phyloP scores from a whole-genome alignment of 2,888 invertebrate species.

The Drosophila niveifrons region DNA sequence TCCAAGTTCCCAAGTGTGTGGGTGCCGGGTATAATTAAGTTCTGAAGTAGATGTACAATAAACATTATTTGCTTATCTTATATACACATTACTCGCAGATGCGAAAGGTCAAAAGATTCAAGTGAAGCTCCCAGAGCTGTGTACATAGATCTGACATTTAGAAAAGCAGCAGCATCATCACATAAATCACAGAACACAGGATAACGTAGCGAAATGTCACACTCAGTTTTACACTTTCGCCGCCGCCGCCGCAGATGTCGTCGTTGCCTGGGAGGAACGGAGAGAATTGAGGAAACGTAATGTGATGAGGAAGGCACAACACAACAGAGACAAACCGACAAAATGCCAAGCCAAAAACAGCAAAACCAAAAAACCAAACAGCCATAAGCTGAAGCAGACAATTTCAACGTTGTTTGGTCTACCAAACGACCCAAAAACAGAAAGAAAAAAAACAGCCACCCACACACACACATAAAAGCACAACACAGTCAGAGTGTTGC shows the following conservation, averaged over 20 bases:
- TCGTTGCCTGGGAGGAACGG: background rate
- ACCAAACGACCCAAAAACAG: slow-evolving; percentile 26
- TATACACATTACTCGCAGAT: slow-evolving; percentile 24
- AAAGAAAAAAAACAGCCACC: slow-evolving; percentile 24
- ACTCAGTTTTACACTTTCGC: slow-evolving; percentile 59
- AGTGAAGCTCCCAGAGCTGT: slow-evolving; percentile 25
- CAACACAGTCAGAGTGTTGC: slow-evolving; percentile 40
- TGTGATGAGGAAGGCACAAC: slow-evolving; percentile 1
- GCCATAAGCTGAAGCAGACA: slow-evolving; percentile 56
- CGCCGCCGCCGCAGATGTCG: background rate
- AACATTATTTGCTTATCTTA: slow-evolving; percentile 31
- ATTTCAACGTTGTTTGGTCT: slow-evolving; percentile 37
- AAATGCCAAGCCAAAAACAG: slow-evolving; percentile 41
- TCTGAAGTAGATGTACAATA: slow-evolving; percentile 23
- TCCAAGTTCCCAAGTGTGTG: background rate
- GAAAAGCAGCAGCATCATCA: slow-evolving; percentile 47
- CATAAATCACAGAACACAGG: slow-evolving; percentile 67
- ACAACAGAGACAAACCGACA: slow-evolving; percentile 29
- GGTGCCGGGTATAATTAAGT: slow-evolving; percentile 17
- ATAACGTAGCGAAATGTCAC: slow-evolving; percentile 70
- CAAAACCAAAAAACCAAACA: slow-evolving; percentile 39
- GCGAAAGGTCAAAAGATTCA: slow-evolving; percentile 54
- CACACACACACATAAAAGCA: slow-evolving; percentile 40
- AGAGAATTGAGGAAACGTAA: background rate
- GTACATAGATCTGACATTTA: slow-evolving; percentile 50